These are phyloP conservation scores for Formica exsecta DNA, from an alignment of 1,140 invertebrate genomes.

Conservation along the genomic window DNA sequence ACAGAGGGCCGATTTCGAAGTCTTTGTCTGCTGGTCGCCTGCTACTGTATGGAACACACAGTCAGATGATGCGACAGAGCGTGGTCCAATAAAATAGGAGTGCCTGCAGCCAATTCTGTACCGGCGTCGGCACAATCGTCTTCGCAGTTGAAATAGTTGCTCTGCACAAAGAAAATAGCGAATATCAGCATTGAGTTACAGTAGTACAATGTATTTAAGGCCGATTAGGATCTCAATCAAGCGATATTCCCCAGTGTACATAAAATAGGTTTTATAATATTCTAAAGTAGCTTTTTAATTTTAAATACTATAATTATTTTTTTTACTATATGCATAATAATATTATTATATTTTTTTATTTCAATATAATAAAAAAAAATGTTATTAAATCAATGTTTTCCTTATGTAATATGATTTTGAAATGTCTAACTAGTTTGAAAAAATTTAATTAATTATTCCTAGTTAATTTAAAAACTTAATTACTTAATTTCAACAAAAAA, in stretches of 20 bases:
- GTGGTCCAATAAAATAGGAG: constrained; percentile 86
- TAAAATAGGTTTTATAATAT: background rate
- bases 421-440: background rate
- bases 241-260: no score
- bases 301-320: background rate
- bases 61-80: constrained; percentile 86
- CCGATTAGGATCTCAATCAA: background rate
- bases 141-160: constrained; percentile 87
- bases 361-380: background rate
- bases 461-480: background rate
- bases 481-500: background rate
- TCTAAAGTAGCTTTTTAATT: no score
- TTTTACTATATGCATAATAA: no score
- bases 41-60: constrained; percentile 86
- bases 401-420: background rate
- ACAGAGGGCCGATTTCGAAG: constrained; percentile 35
- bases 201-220: background rate
- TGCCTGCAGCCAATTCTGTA: constrained; percentile 86
- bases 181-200: constrained; percentile 26
- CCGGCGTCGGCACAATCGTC: constrained; percentile 85
- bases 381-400: background rate
- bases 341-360: no score
- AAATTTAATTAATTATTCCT: background rate
- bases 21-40: constrained; percentile 58
- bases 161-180: constrained; percentile 79